phyloP scores from a whole-genome alignment of 64 coral and sea anemone genomes.

The Montipora sp. region DNA sequence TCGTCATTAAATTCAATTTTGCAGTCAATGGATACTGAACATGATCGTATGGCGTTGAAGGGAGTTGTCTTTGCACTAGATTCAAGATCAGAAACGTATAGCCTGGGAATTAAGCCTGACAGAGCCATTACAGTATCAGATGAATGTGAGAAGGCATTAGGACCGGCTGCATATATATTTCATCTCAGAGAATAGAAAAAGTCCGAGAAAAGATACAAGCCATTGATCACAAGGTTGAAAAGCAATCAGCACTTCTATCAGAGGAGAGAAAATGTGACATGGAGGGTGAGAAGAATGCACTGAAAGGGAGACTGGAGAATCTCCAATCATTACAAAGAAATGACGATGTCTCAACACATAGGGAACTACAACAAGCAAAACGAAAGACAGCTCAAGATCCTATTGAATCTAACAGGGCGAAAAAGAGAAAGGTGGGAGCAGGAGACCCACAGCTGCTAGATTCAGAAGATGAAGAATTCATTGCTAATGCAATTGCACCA shows the following conservation, averaged over 20 bases:
- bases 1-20: constrained; percentile 25
- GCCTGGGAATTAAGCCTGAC: constrained; percentile 58
- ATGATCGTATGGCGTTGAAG: constrained; percentile 32
- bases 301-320: constrained; percentile 51
- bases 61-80: constrained; percentile 51
- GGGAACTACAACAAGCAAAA: constrained; percentile 31
- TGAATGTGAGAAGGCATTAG: constrained; percentile 52
- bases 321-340: constrained; percentile 45
- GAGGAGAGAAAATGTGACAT: constrained; percentile 38
- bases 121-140: constrained; percentile 45
- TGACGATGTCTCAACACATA: constrained; percentile 20
- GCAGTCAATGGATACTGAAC: constrained; percentile 38
- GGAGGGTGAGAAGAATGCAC: constrained; percentile 55
- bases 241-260: constrained; percentile 53
- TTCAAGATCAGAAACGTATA: constrained; percentile 45
- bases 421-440: constrained; percentile 50
- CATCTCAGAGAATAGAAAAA: constrained; percentile 64
- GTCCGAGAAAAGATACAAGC: constrained; percentile 48
- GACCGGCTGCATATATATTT: constrained; percentile 61
- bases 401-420: constrained; percentile 16
- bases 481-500: constrained; percentile 52
- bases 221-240: constrained; percentile 41
- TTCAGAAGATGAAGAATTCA: constrained; percentile 69
- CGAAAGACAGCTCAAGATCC: constrained; percentile 57
- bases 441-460: constrained; percentile 44